Base-by-base conservation (phyloP, 2,888 invertebrate species). In the Peribatodes rhomboidaria region DNA sequence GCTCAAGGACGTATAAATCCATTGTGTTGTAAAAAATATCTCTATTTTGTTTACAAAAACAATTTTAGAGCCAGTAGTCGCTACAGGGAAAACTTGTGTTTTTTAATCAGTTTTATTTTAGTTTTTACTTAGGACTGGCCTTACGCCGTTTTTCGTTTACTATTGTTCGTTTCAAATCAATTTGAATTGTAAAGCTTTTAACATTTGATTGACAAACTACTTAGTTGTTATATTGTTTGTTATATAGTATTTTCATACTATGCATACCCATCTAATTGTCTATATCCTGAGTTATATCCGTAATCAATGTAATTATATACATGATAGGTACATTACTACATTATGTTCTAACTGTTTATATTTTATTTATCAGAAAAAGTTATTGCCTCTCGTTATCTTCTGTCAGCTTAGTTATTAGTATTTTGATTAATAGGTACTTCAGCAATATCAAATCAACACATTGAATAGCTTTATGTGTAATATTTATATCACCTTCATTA, bases 1-100 rank as follows among this genome's bases (percentile, higher is more conserved):
- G 80, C 73, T 72, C 82, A 86, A 87, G 85, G 84, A 83, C 84
- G 79, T 79, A 74, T 31, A 41, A 50, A 35, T 69, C 74, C 68
- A 73, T 76, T 77, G 75, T 80, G 72, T 77, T 77, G 72, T 78
- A 81, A 69, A 73, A 78, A 75, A 77, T 75, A 71, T 77, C 76
- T 66, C 72, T 72, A 50, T 37, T 69, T 54, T 50, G 61, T 56
- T 68, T 62, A 65, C 60, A 66, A 69, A 61, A 67, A 65, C 55
- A 44, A 42, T 16, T 14, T 2, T 35, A 44, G 20, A 39, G 41
- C 52, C 62, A 54, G 50, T 50, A 62, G 44, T 20, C 44, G 42
- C 33, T 33, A 16, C 13, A 54, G 44, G 54, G 44, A 55, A 44
- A 55, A 44, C n/a, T 33, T 18, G 16, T 42, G 11, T 20, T 33